Evolutionary conservation across 2,797 vertebrate species (phyloP).

Genomic region (Smutsia temminckii): DNA sequence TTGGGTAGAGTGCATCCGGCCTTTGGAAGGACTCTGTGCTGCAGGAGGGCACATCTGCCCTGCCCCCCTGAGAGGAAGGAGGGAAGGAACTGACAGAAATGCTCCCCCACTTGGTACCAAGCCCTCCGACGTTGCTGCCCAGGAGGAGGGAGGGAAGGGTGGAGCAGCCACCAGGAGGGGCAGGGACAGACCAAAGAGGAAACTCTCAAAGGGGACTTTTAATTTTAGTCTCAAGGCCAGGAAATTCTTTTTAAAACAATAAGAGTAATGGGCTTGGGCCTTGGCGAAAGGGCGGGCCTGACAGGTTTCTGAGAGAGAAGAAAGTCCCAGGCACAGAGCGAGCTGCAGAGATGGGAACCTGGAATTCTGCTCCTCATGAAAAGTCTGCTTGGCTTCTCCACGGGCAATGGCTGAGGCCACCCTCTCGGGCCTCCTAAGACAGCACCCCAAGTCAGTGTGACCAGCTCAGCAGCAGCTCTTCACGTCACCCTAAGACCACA

Average conservation of each 20-base stretch:
- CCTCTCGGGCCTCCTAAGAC: neutral
- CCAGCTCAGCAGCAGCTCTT: neutral
- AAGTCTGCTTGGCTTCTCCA: neutral
- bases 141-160: neutral
- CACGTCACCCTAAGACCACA: neutral
- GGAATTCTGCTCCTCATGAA: neutral
- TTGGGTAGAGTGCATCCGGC: neutral
- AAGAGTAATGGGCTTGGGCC: constrained; percentile 42
- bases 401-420: neutral
- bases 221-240: constrained; percentile 79
- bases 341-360: fast-evolving
- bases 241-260: constrained; percentile 76
- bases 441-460: neutral
- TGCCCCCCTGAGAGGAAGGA: neutral
- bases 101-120: neutral
- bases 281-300: constrained; percentile 38
- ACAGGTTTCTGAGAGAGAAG: neutral
- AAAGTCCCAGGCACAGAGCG: neutral
- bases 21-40: neutral
- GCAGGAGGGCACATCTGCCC: neutral
- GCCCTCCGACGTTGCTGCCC: neutral
- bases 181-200: constrained; percentile 72
- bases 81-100: neutral
- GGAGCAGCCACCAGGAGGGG: neutral
- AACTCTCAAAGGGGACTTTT: constrained; percentile 68